phyloP scores from a whole-genome alignment of 2,113 vertebrate species.

The Mastomys coucha region DNA sequence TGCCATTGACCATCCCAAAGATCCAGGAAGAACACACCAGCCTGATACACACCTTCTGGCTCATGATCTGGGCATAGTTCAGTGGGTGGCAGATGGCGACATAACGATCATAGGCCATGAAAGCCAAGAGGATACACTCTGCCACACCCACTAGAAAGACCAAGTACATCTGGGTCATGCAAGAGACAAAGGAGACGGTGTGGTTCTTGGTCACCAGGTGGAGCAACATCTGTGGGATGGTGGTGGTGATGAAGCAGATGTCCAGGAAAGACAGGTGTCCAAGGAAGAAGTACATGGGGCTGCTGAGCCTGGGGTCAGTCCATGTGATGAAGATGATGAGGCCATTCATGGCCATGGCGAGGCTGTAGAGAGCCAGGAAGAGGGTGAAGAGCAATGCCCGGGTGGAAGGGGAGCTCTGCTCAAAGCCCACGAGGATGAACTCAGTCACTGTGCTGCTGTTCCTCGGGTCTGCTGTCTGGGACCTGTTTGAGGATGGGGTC shows the following conservation, averaged over 20 bases:
- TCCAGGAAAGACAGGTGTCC: conserved; percentile 64
- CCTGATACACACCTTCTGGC: conserved; percentile 17
- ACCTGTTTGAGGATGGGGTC: not conserved
- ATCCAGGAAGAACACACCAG: conserved; percentile 77
- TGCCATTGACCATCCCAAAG: conserved; percentile 71
- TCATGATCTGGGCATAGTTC: conserved; percentile 83
- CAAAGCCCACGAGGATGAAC: conserved; percentile 68
- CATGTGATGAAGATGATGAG: conserved; percentile 70
- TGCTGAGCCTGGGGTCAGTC: conserved; percentile 59
- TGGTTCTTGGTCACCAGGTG: conserved; percentile 63
- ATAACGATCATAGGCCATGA: conserved; percentile 83
- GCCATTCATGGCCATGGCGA: conserved; percentile 63
- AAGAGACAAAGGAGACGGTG: conserved; percentile 32
- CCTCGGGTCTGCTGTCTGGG: not conserved
- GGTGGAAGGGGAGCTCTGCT: conserved; percentile 30
- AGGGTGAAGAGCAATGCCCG: conserved; percentile 49
- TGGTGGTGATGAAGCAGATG: conserved; percentile 71
- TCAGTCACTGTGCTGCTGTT: conserved; percentile 48
- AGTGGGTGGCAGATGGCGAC: conserved; percentile 81
- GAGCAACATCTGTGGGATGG: conserved; percentile 67
- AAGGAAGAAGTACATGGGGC: conserved; percentile 72
- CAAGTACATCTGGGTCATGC: conserved; percentile 64
- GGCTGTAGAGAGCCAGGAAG: conserved; percentile 63
- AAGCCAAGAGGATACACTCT: conserved; percentile 65
- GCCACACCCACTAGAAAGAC: conserved; percentile 38